phyloP scores from a whole-genome alignment of 2,113 vertebrate genomes.

The Callorhinus ursinus region DNA sequence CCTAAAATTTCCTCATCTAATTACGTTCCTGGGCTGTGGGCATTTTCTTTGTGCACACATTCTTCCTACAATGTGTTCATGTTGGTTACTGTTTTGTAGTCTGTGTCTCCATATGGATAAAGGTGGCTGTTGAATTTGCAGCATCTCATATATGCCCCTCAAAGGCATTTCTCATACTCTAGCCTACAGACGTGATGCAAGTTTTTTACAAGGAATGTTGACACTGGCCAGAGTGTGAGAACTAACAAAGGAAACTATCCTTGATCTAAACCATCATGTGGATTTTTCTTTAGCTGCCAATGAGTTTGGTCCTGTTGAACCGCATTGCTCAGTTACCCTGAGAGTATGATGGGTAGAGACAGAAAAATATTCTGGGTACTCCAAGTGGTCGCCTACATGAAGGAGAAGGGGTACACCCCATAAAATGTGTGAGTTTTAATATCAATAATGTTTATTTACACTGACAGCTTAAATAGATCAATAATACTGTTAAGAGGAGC shows the following conservation, averaged over 20 bases:
- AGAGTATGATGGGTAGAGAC: not conserved
- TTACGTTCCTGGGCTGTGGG: not conserved
- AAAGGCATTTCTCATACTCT: not conserved
- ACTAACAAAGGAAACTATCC: not conserved
- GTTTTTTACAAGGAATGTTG: not conserved
- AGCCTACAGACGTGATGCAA: not conserved
- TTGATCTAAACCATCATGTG: not conserved
- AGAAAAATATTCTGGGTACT: not conserved
- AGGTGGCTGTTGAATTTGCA: not conserved
- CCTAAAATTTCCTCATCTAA: not conserved
- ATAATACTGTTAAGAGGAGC: not conserved
- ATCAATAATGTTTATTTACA: constrained; percentile 2
- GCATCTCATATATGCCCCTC: not conserved
- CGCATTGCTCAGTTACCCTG: not conserved
- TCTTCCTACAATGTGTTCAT: not conserved
- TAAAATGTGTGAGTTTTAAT: not conserved
- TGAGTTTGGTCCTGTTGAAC: not conserved
- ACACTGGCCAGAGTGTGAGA: not conserved
- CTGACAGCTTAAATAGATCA: not conserved
- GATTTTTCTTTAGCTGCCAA: not conserved
- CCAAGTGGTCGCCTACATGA: not conserved
- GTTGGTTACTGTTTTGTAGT: not conserved
- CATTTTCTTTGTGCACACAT: not conserved
- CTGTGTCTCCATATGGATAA: not conserved
- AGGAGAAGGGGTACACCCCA: not conserved